phyloP scores from a whole-genome alignment of 2,113 vertebrate genomes.

The Tonatia bakeri region DNA sequence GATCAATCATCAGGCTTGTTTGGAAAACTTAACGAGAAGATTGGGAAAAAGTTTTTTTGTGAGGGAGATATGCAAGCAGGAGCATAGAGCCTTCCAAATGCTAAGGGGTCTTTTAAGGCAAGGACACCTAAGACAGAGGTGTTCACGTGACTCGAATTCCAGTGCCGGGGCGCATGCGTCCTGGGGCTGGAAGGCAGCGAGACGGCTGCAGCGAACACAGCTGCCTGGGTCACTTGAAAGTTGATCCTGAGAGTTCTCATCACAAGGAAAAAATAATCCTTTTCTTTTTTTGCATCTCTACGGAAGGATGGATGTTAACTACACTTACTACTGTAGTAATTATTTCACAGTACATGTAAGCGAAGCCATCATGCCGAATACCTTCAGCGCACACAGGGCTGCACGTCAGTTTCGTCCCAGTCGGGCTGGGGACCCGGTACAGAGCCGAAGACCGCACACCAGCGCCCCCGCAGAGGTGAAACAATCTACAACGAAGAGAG shows the following conservation, averaged over 20 bases:
- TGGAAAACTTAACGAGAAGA: neutral
- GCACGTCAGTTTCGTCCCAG: neutral
- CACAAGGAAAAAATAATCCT: neutral
- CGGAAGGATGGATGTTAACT: neutral
- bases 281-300: neutral
- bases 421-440: neutral
- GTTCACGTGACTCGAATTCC: neutral
- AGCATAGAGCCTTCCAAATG: neutral
- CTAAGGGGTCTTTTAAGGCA: neutral
- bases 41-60: too few relatives aligned
- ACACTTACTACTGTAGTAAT: neutral
- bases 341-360: neutral
- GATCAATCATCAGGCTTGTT: neutral
- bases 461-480: neutral
- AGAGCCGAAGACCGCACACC: neutral
- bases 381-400: too few relatives aligned
- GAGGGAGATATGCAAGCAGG: neutral
- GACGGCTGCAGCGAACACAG: accelerated
- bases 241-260: neutral
- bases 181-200: too few relatives aligned
- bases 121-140: neutral
- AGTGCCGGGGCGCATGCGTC: neutral
- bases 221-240: neutral
- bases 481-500: neutral
- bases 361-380: neutral